Conservation (phyloP, 2,888 invertebrate genomes). For the Sphinx pinastri region DNA sequence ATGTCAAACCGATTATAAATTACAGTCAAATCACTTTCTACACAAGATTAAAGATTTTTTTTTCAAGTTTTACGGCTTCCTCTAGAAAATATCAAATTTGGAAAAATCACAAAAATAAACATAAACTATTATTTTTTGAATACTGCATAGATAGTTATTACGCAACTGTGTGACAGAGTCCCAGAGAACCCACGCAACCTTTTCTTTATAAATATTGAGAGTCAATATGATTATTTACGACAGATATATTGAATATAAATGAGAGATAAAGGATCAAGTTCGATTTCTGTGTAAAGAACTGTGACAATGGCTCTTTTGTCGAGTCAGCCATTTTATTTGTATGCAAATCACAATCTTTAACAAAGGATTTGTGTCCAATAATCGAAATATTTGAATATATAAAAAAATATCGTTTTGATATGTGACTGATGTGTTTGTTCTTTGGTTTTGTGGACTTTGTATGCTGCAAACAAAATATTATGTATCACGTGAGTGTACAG, state of each 20-base stretch:
- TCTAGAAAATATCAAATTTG: no score
- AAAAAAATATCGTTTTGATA: conserved; percentile 32
- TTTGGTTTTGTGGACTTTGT: neutral
- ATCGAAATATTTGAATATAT: conserved; percentile 51
- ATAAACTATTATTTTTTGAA: neutral
- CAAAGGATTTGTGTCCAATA: conserved; percentile 60
- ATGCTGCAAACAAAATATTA: neutral
- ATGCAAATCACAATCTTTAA: conserved; percentile 71
- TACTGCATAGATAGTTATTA: conserved; percentile 30
- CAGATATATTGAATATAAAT: conserved; percentile 79
- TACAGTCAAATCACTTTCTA: no score
- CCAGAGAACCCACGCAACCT: conserved; percentile 73
- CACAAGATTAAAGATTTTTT: no score
- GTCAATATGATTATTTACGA: conserved; percentile 78
- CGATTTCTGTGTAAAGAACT: conserved; percentile 71
- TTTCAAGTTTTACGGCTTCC: no score
- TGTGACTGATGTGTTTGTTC: neutral
- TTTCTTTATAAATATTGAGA: conserved; percentile 80
- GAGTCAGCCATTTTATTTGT: conserved; percentile 80
- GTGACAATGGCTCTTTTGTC: conserved; percentile 77
- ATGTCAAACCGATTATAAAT: no score
- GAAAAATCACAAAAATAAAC: no score
- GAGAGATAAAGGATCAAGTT: conserved; percentile 75
- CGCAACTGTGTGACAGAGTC: conserved; percentile 51
- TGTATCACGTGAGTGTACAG: neutral